phyloP scores from a whole-genome alignment of 2,113 vertebrate species.

The Amazona vittata region DNA sequence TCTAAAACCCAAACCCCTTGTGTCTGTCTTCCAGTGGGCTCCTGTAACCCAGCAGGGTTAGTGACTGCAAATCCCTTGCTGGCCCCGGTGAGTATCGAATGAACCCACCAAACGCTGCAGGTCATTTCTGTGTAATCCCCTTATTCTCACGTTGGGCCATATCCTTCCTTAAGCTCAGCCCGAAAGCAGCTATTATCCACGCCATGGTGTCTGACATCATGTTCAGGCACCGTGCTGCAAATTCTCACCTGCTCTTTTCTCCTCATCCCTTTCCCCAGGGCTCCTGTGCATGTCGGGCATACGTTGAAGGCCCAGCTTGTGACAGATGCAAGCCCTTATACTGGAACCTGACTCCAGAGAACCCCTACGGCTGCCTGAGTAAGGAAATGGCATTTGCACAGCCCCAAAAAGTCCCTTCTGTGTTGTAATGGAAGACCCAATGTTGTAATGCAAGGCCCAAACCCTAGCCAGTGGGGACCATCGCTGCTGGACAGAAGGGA shows the following conservation, averaged over 20 bases:
- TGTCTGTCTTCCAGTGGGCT: slow-evolving; percentile 75
- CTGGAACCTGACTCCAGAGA: slow-evolving; percentile 91
- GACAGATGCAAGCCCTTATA: slow-evolving; percentile 91
- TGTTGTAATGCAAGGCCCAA: neutral
- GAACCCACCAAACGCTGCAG: neutral
- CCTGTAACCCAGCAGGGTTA: slow-evolving; percentile 89
- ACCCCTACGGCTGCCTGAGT: slow-evolving; percentile 88
- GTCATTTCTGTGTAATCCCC: neutral
- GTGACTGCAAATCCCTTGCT: slow-evolving; percentile 50
- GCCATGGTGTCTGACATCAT: accelerated
- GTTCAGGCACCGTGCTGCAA: accelerated
- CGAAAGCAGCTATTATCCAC: accelerated
- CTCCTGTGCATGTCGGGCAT: slow-evolving; percentile 81
- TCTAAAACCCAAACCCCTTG: neutral
- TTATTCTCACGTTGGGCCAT: neutral
- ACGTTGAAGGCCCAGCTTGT: slow-evolving; percentile 88
- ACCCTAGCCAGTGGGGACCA: neutral
- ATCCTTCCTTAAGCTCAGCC: neutral
- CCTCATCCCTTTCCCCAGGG: slow-evolving; percentile 67
- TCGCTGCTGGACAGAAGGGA: neutral
- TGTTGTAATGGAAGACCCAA: neutral
- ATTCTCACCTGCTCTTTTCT: neutral
- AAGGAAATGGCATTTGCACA: slow-evolving; percentile 58
- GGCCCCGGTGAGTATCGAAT: slow-evolving; percentile 69
- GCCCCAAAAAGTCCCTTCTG: accelerated